A percentile compares a stretch with the other conserved stretches of the same genome.
phyloP scores from a whole-genome alignment of 2,797 vertebrate species.

The Columba guinea region DNA sequence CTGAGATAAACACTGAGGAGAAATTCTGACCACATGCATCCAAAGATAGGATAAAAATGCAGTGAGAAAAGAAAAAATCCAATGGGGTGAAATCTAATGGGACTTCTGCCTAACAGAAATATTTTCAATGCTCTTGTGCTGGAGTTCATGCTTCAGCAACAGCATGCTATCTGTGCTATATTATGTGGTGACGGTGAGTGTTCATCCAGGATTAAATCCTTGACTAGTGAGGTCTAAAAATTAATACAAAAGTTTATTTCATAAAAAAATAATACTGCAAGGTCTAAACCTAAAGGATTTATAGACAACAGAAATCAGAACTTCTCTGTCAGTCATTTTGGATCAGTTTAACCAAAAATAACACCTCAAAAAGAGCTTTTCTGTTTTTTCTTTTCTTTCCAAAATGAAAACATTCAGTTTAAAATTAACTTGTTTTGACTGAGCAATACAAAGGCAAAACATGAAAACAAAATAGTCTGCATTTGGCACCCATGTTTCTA shows the following conservation, averaged over 20 bases:
- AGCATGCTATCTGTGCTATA: neutral
- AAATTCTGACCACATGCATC: neutral
- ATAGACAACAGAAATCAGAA: neutral
- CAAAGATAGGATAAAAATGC: neutral
- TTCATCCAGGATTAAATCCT: neutral
- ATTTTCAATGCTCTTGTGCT: neutral
- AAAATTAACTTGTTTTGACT: slow-evolving; percentile 44
- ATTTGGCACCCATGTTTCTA: neutral
- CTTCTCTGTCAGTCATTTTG: neutral
- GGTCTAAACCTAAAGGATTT: neutral
- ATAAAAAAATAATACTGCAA: neutral
- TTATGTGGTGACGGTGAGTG: neutral
- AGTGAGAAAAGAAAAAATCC: neutral
- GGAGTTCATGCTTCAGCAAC: neutral
- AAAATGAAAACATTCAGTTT: slow-evolving; percentile 21
- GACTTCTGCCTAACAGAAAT: neutral
- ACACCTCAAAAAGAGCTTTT: neutral
- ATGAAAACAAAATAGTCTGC: neutral
- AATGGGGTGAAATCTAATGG: neutral
- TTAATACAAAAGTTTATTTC: neutral
- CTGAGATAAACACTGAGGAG: neutral
- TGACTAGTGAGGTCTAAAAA: neutral
- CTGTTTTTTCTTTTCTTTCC: neutral
- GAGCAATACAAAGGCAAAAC: neutral
- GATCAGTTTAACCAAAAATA: neutral